A percentile compares a stretch with the other conserved stretches of the same genome.
phyloP scores from a whole-genome alignment of 2,113 vertebrate species.

The Eptesicus fuscus region DNA sequence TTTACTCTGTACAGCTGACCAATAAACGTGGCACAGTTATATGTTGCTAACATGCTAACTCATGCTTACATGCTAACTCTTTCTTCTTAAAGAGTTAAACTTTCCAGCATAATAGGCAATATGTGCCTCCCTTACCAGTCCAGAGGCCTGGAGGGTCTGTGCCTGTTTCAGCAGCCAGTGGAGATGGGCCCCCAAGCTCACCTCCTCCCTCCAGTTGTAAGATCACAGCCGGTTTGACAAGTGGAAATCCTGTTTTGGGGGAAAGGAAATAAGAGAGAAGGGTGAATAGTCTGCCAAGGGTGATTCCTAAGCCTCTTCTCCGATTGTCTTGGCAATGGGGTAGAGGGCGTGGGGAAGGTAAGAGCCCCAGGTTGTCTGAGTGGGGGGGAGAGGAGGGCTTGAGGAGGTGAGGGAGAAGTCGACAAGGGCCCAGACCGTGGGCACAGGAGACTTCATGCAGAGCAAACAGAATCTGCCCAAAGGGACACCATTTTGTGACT shows the following conservation, averaged over 20 bases:
- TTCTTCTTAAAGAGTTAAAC: background rate
- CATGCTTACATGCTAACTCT: background rate
- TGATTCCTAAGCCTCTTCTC: background rate
- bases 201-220: conserved; percentile 58
- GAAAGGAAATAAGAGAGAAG: conserved; percentile 20
- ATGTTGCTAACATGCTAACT: background rate
- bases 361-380: background rate
- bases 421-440: background rate
- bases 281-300: background rate
- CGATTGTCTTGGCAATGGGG: background rate
- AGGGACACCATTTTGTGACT: background rate
- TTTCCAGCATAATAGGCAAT: background rate
- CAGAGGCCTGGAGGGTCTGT: background rate
- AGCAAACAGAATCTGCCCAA: background rate
- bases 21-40: background rate
- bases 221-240: conserved; percentile 71
- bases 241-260: conserved; percentile 53
- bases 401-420: background rate
- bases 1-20: background rate
- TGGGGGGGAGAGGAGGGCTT: fast-evolving
- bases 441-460: background rate
- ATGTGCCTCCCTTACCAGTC: conserved; percentile 47
- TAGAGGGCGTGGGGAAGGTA: background rate
- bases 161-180: background rate
- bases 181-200: conserved; percentile 10